Percentiles rank a stretch among this genome's conserved stretches.
Conservation (phyloP, 2,113 vertebrate species). For the Malaclemys terrapin region DNA sequence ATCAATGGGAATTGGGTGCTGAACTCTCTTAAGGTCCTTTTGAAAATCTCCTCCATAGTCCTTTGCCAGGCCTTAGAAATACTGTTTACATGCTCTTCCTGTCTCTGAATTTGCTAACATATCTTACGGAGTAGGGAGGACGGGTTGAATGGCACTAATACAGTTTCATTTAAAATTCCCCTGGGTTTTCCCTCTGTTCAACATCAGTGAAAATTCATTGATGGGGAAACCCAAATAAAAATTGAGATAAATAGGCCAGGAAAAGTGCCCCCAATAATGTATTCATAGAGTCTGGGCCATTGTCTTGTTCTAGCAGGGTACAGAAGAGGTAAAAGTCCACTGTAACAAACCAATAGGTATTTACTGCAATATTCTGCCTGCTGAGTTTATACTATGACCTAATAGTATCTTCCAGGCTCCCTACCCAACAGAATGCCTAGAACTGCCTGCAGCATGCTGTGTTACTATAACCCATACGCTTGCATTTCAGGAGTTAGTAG, state of each 20-base stretch:
- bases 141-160: not conserved
- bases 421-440: not conserved
- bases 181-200: not conserved
- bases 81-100: not conserved
- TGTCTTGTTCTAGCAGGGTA: not conserved
- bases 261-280: accelerated
- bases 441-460: not conserved
- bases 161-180: not conserved
- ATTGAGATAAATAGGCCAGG: not conserved
- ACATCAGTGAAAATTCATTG: not conserved
- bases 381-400: accelerated
- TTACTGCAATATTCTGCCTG: not conserved
- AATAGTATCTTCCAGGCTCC: not conserved
- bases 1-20: too few relatives aligned
- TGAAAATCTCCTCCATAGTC: not conserved
- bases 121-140: not conserved
- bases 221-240: not conserved
- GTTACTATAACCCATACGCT: not conserved
- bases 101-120: not conserved
- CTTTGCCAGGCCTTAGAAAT: not conserved
- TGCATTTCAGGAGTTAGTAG: too few relatives aligned
- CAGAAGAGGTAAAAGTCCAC: not conserved
- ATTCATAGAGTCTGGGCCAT: not conserved
- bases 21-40: too few relatives aligned
- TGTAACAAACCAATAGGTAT: not conserved